These are phyloP conservation scores for Myiagra hebetior DNA, from an alignment of 2,113 vertebrate species.

Conservation along the genomic window DNA sequence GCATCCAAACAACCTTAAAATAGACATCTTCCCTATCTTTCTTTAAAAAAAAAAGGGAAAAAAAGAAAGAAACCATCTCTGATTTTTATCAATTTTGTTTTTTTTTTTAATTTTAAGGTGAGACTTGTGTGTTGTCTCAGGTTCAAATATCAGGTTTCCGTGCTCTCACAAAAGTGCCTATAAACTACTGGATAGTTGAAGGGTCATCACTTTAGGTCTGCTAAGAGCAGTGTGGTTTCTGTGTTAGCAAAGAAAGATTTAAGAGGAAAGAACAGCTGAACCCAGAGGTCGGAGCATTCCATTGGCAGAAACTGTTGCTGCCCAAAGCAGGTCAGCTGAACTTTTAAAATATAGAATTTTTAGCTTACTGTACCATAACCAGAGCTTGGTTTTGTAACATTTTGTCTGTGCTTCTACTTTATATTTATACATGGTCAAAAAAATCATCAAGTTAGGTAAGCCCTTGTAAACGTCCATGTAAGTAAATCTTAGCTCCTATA, in stretches of 20 bases:
- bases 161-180: background rate
- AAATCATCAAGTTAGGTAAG: background rate
- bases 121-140: background rate
- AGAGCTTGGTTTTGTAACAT: background rate
- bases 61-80: background rate
- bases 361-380: background rate
- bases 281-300: background rate
- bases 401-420: background rate
- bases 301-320: background rate
- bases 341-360: background rate
- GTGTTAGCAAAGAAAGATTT: background rate
- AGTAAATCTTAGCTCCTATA: background rate
- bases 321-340: background rate
- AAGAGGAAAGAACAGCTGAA: background rate
- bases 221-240: background rate
- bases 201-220: background rate
- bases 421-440: background rate
- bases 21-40: background rate
- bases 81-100: background rate
- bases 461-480: background rate
- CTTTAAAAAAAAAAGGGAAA: background rate
- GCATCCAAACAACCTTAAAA: background rate
- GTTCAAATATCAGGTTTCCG: background rate
- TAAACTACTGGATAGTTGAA: background rate
- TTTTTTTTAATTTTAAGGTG: background rate